These are phyloP conservation scores for Melieria crassipennis DNA, from an alignment of 2,888 invertebrate species.

Conservation along the genomic window DNA sequence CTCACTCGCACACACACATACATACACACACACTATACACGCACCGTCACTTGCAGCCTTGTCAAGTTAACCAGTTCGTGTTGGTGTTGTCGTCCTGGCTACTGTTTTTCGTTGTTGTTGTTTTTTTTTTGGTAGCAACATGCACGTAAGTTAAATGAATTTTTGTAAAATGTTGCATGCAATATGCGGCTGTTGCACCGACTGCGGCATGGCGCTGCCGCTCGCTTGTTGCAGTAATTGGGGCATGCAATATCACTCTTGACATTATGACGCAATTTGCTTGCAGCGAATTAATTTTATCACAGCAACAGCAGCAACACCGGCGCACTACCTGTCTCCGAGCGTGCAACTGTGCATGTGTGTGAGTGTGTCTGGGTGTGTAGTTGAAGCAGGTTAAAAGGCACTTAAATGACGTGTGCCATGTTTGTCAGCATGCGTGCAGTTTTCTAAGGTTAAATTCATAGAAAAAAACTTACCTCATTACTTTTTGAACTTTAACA, in stretches of 20 bases:
- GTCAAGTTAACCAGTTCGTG: background rate
- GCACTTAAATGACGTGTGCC: conserved; percentile 32
- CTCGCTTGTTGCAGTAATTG: conserved; percentile 50
- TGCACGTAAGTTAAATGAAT: too few relatives aligned
- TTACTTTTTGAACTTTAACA: background rate
- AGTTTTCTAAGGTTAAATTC: conserved; percentile 18
- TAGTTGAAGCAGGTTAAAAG: conserved; percentile 45
- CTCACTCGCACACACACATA: conserved; percentile 21
- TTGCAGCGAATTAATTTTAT: conserved; percentile 46
- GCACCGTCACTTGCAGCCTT: background rate
- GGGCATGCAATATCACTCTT: conserved; percentile 63
- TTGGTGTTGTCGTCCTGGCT: background rate
- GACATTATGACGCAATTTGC: conserved; percentile 57
- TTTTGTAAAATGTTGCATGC: too few relatives aligned
- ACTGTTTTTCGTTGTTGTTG: background rate
- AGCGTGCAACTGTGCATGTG: conserved; percentile 7
- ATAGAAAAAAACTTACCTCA: background rate
- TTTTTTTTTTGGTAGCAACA: background rate
- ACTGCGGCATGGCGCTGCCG: background rate
- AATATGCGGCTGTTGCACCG: background rate
- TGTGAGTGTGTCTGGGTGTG: conserved; percentile 18
- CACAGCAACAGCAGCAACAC: conserved; percentile 6
- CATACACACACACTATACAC: background rate
- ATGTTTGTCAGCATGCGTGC: background rate
- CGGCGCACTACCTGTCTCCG: conserved; percentile 15